Percentiles rank a stretch among this genome's conserved stretches.
phyloP scores from a whole-genome alignment of 2,113 vertebrate species.

The Tachycineta bicolor region DNA sequence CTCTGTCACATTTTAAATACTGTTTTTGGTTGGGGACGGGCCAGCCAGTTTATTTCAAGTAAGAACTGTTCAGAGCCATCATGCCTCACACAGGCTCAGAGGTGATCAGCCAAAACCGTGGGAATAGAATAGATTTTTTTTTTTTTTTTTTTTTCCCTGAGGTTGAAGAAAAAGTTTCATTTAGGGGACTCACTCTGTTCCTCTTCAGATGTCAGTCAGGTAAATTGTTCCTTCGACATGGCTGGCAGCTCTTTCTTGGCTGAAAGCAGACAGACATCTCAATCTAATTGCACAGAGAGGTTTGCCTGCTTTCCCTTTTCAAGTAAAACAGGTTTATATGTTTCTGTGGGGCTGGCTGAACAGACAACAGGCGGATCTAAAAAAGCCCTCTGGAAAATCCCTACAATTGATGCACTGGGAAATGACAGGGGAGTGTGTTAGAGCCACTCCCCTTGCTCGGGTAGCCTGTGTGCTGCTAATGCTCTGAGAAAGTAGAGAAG shows the following conservation, averaged over 20 bases:
- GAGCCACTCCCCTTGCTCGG: neutral
- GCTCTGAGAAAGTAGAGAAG: neutral
- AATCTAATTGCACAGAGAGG: neutral
- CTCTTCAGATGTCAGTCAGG: constrained; percentile 1
- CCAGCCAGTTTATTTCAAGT: neutral
- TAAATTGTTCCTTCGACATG: neutral
- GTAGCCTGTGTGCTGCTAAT: neutral
- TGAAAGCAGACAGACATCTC: constrained; percentile 13
- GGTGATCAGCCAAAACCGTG: neutral
- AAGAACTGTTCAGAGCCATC: neutral
- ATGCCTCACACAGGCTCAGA: neutral
- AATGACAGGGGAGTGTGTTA: neutral
- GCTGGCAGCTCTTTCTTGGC: neutral
- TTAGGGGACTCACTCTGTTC: neutral
- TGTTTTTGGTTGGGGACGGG: neutral
- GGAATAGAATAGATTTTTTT: neutral
- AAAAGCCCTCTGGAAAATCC: constrained; percentile 51
- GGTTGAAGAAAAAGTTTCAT: constrained; percentile 1
- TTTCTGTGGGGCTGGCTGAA: constrained; percentile 14
- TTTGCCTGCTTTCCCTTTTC: constrained; percentile 12
- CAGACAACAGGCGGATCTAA: constrained; percentile 45
- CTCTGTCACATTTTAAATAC: neutral
- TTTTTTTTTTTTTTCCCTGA: neutral
- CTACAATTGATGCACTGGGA: neutral
- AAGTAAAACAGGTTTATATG: constrained; percentile 41